Percentiles rank a stretch among this genome's conserved stretches.
Conservation (phyloP, 2,113 vertebrate species). For the Hemichromis elongatus region DNA sequence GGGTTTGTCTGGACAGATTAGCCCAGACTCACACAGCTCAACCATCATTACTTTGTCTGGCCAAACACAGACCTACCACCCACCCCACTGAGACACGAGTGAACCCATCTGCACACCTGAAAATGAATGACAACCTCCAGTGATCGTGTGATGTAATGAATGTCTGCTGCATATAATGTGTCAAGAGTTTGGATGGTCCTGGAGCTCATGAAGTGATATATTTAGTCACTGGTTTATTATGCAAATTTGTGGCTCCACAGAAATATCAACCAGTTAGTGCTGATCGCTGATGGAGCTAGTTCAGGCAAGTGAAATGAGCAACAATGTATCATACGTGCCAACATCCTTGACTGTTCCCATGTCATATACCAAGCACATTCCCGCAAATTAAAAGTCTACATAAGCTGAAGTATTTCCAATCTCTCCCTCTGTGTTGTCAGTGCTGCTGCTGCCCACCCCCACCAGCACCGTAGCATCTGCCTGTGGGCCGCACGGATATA, state of each 20-base stretch:
- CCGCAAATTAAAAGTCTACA: neutral
- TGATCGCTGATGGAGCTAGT: neutral
- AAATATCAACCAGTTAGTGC: neutral
- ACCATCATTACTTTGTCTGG: conserved; percentile 39
- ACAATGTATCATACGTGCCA: neutral
- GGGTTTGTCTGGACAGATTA: conserved; percentile 26
- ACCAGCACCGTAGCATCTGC: neutral
- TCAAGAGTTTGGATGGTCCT: neutral
- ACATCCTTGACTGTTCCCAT: neutral
- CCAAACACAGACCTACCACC: conserved; percentile 6
- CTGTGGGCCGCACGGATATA: neutral
- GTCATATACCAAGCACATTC: neutral
- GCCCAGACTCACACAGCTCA: neutral
- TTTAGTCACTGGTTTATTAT: neutral
- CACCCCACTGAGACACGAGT: conserved; percentile 5
- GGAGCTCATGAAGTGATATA: neutral
- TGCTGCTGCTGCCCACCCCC: neutral
- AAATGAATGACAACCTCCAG: neutral
- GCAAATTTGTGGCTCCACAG: neutral
- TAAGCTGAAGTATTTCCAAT: neutral
- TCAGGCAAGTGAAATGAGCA: neutral
- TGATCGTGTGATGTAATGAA: neutral
- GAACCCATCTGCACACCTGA: neutral
- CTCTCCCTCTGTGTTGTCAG: neutral
- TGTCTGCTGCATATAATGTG: neutral